Evolutionary conservation across 2,888 invertebrate genomes (phyloP).

Genomic region (Hyposoter didymator): DNA sequence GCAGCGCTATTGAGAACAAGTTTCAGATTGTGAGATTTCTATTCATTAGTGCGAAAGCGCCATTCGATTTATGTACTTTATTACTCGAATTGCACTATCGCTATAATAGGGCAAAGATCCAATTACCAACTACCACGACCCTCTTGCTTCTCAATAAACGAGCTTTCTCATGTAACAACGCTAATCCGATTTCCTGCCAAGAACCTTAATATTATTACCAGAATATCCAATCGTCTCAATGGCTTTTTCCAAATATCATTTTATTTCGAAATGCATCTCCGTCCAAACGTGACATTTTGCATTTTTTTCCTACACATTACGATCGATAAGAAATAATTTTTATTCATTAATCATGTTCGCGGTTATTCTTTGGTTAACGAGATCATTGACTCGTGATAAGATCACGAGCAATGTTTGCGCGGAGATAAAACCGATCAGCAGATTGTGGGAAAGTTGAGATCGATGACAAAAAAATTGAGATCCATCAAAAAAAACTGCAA

Average conservation of each 20-base stretch:
- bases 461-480: neutral
- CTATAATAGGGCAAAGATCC: conserved; percentile 20
- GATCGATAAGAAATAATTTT: too few species aligned
- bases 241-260: neutral
- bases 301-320: too few species aligned
- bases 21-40: conserved; percentile 31
- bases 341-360: neutral
- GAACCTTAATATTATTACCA: conserved; percentile 18
- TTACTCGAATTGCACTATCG: conserved; percentile 4
- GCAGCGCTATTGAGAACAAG: conserved; percentile 34
- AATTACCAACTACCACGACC: conserved; percentile 9
- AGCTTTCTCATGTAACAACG: conserved; percentile 2
- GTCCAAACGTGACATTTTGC: too few species aligned
- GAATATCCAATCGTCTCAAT: neutral
- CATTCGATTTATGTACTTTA: conserved; percentile 15
- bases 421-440: neutral
- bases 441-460: neutral
- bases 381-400: neutral
- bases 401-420: neutral
- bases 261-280: neutral
- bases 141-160: conserved; percentile 3
- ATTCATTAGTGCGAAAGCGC: conserved; percentile 32
- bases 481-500: neutral
- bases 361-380: neutral
- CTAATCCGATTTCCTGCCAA: neutral